Conservation (phyloP, 2,888 invertebrate species). For the Acleris laterana region DNA sequence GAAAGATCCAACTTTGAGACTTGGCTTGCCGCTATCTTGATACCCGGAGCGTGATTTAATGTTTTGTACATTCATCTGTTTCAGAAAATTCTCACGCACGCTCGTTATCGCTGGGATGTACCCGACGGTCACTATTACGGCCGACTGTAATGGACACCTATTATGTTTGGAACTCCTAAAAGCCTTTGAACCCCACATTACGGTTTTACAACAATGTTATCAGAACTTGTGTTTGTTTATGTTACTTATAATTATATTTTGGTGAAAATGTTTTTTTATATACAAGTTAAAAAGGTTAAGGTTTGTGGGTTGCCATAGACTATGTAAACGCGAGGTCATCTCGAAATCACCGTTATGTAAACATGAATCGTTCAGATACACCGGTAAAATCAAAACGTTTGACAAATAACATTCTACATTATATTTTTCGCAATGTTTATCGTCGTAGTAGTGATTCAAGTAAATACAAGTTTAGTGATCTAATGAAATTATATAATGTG, state of each 20-base stretch:
- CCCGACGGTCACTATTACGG: conserved; percentile 24
- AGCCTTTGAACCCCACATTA: conserved; percentile 16
- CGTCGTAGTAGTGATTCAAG: too few relatives aligned
- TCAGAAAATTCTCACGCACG: conserved; percentile 27
- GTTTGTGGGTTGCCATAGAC: not conserved
- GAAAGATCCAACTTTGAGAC: not conserved
- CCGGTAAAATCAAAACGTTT: too few relatives aligned
- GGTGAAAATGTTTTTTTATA: not conserved
- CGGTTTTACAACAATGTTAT: conserved; percentile 23
- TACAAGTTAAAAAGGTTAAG: not conserved
- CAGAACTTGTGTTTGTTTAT: conserved; percentile 10
- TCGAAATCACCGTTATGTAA: too few relatives aligned
- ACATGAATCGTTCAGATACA: too few relatives aligned
- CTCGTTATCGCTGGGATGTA: conserved; percentile 22
- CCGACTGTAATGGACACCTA: conserved; percentile 34
- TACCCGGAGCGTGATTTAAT: conserved; percentile 31
- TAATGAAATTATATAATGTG: too few relatives aligned
- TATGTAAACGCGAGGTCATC: not conserved
- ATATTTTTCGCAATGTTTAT: too few relatives aligned
- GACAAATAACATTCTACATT: too few relatives aligned
- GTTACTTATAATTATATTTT: conserved; percentile 1
- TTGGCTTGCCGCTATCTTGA: conserved; percentile 23
- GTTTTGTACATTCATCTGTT: conserved; percentile 29
- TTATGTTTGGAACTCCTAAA: conserved; percentile 33
- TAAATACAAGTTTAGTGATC: too few relatives aligned